phyloP scores from a whole-genome alignment of 2,888 invertebrate species.

The Limenitis camilla region DNA sequence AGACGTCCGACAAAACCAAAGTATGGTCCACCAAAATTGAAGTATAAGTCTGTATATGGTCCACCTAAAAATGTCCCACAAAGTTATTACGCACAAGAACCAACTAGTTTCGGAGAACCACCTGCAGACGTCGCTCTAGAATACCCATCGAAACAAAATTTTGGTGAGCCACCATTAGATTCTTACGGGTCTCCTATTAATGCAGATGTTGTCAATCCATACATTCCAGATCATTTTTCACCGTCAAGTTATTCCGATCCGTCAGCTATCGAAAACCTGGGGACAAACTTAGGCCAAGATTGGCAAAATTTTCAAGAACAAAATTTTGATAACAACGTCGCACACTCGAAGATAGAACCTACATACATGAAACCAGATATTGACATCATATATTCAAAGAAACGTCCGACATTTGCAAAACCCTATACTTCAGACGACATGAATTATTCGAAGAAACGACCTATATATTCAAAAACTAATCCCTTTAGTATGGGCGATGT shows the following conservation, averaged over 20 bases:
- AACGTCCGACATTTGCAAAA: no score
- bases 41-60: conserved; percentile 32
- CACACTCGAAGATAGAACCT: conserved; percentile 35
- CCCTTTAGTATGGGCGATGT: no score
- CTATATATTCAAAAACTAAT: no score
- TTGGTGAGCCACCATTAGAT: conserved; percentile 47
- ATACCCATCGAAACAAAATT: conserved; percentile 30
- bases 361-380: conserved; percentile 29
- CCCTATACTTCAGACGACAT: no score
- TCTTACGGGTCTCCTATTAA: conserved; percentile 44
- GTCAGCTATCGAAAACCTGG: conserved; percentile 17
- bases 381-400: conserved; percentile 1
- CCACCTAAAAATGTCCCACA: conserved; percentile 34
- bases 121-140: conserved; percentile 34
- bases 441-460: no score
- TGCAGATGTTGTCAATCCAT: conserved; percentile 8
- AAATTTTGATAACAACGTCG: conserved; percentile 33
- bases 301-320: conserved; percentile 33
- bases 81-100: conserved; percentile 21
- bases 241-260: conserved; percentile 29
- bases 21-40: conserved; percentile 33
- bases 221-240: conserved; percentile 24
- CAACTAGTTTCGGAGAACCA: conserved; percentile 53
- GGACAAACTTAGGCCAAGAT: conserved; percentile 25
- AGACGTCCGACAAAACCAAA: conserved; percentile 36